Base-by-base conservation (phyloP, 92 coral and sea anemone genomes). In the Siderastrea siderea region DNA sequence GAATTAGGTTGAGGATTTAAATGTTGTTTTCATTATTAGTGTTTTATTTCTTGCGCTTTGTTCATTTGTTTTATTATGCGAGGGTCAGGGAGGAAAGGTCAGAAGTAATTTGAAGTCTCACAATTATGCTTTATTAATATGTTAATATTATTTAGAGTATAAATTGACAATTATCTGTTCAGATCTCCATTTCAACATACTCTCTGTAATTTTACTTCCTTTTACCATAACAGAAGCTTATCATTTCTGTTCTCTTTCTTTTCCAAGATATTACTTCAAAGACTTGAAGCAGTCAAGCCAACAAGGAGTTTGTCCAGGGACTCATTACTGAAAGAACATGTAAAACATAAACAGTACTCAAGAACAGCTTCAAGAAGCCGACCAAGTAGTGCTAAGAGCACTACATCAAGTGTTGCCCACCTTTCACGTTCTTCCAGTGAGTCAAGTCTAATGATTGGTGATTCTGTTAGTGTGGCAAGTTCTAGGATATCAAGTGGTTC, bases 221-320 rank as follows among this genome's bases (percentile, higher is more conserved):
- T 65, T 65, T 38, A 16, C 70, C 43, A 7, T 1, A 16, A 0
- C 44, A 65, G 70, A 65, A 16, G 70, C 43, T 14, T 16, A 15
- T 16, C 19, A 65, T 14, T 17, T 60, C 44, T 61, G 59, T 65
- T 45, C 4, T 86, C 62, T 14, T 78, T 83, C 64, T 54, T 91
- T 85, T 75, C 47, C n/a, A 72, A 96, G 99, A 94, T 92, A 93
- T 70, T 96, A 15, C 92, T 96, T 1, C 91, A 92, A 78, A 92
- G 99, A 78, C 96, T 96, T 71, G 93, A 95, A 84, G 88, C 96
- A 70, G 85, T 93, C 47, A 93, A 75, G 73, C 98, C 99, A 51
- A 95, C 99, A 52, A 85, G 89, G 69, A 67, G 94, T 49, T 84
- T 96, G 71, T 92, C 96, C 60, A 92, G 92, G 47, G 96, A 96